Percentiles rank a stretch among this genome's conserved stretches.
phyloP scores from a whole-genome alignment of 2,888 invertebrate genomes.

The Drosophila basisetae region DNA sequence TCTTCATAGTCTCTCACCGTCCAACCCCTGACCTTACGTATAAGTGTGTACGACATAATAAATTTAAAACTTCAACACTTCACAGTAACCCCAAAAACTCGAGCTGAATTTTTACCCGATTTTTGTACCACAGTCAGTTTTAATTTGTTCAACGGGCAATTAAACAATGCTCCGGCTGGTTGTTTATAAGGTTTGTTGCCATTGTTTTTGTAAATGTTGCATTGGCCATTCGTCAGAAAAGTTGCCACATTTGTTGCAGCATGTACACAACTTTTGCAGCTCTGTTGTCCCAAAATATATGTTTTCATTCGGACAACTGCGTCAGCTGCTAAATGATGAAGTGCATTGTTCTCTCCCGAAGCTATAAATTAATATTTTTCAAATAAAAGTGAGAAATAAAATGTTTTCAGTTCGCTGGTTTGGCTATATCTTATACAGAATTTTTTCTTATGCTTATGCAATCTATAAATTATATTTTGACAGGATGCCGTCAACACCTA shows the following conservation, averaged over 20 bases:
- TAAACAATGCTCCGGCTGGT: constrained; percentile 49
- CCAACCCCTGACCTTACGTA: constrained; percentile 9
- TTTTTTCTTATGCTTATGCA: not conserved
- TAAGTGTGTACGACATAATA: constrained; percentile 45
- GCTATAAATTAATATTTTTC: not conserved
- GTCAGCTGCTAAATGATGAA: constrained; percentile 35
- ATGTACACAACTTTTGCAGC: constrained; percentile 29
- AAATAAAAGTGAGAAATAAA: not conserved
- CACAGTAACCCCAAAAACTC: constrained; percentile 17
- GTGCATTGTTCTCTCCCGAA: not conserved
- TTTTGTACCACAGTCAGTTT: constrained; percentile 47
- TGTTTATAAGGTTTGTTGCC: constrained; percentile 17
- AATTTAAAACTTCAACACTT: constrained; percentile 70
- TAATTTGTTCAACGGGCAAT: constrained; percentile 65
- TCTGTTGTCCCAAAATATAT: constrained; percentile 15
- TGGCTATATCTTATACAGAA: not conserved
- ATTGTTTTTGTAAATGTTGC: constrained; percentile 20
- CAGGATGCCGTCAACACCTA: not conserved
- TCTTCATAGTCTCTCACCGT: too few relatives aligned
- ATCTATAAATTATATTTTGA: not conserved
- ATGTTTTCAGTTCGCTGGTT: not conserved
- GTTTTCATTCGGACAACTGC: constrained; percentile 16
- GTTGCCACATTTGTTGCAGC: constrained; percentile 20
- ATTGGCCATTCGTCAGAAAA: constrained; percentile 30
- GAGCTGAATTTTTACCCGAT: constrained; percentile 21